Base-by-base conservation (phyloP, 2,888 invertebrate species). In the Drosophila nr. perissopoda region DNA sequence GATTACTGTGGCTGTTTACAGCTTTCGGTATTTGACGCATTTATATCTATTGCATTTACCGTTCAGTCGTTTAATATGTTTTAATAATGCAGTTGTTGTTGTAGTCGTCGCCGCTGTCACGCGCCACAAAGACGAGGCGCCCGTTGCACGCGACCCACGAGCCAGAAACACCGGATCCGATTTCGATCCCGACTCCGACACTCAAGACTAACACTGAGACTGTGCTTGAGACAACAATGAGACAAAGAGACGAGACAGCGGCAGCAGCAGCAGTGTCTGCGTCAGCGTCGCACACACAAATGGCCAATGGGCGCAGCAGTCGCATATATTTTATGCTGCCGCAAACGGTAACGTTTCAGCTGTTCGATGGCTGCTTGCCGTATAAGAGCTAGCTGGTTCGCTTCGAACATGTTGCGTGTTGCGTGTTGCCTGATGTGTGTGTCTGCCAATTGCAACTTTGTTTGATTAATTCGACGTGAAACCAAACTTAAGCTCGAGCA, bases 271-370 rank as follows among this genome's bases (percentile, higher is more conserved):
- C 56, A 27, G 56, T 56, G 82, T 81, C 82, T 76, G 54, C 89
- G 84, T 81, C 80, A 64, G 83, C 90, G 83, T 87, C 86, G 80
- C 88, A 76, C 70, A 84, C 77, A 84, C 89, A 82, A 87, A 90
- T 87, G 89, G 83, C 89, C 89, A 72, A 84, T 71, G 80, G 71
- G 77, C 80, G 63, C 64, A 60, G 62, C 70, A 52, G 56, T 62
- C 77, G 76, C 75, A 60, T 89, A 90, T 84, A 90, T 90, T 90
- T 87, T 82, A 87, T 87, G 89, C 78, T 75, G 70, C 80, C 59
- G 65, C 58, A 73, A 73, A 65, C 64, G 79, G 75, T 78, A 51
- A 59, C 54, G 56, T 38, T 52, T 56, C 45, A 40, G 34, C 25
- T 68, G 65, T 73, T 53, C 38, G 72, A 48, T 25, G 31, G 52